These are phyloP conservation scores for Taenaris catops DNA, from an alignment of 2,888 invertebrate genomes.

Conservation along the genomic window DNA sequence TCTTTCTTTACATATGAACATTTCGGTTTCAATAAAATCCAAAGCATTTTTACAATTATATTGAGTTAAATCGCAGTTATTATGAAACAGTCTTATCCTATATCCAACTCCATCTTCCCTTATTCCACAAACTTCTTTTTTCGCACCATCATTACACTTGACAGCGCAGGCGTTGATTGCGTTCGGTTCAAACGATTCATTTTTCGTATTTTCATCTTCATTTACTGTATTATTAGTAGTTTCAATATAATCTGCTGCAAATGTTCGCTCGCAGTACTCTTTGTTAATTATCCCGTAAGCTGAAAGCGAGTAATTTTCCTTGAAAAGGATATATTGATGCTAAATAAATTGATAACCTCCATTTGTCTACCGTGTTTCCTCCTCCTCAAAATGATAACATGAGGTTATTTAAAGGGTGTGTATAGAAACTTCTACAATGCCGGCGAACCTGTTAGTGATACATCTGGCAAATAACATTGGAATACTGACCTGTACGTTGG, in stretches of 20 bases:
- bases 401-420: no score
- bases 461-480: no score
- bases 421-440: no score
- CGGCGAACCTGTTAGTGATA: no score
- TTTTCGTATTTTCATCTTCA: conserved; percentile 9
- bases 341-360: no score
- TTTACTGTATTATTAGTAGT: background rate
- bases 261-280: conserved; percentile 36
- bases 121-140: conserved; percentile 41
- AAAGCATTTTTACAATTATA: conserved; percentile 41
- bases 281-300: conserved; percentile 41
- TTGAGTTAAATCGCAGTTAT: conserved; percentile 41
- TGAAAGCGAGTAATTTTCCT: no score
- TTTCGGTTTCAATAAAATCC: conserved; percentile 40
- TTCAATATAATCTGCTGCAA: conserved; percentile 23
- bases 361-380: no score
- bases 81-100: conserved; percentile 41
- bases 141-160: conserved; percentile 12
- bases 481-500: no score
- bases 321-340: no score
- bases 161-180: conserved; percentile 7
- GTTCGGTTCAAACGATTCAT: conserved; percentile 1
- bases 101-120: conserved; percentile 44
- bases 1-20: conserved; percentile 38
- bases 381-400: no score